Conservation (phyloP, 2,888 invertebrate genomes). For the Brenthis hecate region DNA sequence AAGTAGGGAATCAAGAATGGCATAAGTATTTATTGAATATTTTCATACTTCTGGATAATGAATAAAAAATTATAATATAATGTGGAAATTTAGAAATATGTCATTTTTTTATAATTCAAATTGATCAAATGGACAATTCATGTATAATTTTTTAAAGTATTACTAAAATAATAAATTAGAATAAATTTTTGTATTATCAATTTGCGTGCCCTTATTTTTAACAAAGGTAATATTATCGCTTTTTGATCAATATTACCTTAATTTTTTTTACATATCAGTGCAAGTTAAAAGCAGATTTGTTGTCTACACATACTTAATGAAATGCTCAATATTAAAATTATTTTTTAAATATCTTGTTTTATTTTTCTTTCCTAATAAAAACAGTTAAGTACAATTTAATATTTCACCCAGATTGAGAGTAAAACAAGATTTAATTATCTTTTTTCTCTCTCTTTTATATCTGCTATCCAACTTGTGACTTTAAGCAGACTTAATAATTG, state of each 20-base stretch:
- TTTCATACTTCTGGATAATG: no score
- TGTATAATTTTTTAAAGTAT: conserved; percentile 4
- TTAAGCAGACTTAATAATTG: no score
- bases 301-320: conserved; percentile 3
- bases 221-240: background rate
- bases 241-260: conserved; percentile 15
- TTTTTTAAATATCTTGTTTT: conserved; percentile 5
- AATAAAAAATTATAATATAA: no score
- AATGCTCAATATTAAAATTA: conserved; percentile 14
- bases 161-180: background rate
- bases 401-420: no score
- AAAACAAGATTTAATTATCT: no score
- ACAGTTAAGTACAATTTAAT: background rate
- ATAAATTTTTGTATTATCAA: background rate
- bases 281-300: background rate
- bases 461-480: no score
- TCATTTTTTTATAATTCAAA: no score
- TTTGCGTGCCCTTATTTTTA: conserved; percentile 12
- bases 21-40: no score
- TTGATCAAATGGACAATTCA: background rate
- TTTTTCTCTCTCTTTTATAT: no score
- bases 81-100: no score
- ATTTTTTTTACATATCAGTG: background rate
- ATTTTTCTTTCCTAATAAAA: conserved; percentile 1
- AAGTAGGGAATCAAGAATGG: no score